Base-by-base conservation (phyloP, 2,888 invertebrate genomes). In the Mamestra brassicae region DNA sequence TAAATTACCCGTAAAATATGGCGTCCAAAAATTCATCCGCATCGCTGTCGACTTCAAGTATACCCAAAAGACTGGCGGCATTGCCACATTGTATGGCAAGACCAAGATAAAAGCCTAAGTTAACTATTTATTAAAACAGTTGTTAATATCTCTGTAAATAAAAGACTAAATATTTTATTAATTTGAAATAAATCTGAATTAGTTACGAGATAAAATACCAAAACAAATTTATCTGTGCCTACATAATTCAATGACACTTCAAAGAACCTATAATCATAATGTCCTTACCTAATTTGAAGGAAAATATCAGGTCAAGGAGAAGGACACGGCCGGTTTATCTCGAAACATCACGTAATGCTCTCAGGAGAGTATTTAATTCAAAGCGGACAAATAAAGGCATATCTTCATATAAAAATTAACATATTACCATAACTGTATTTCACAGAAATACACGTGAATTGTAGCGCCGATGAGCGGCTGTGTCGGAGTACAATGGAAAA, bases 381-480 rank as follows among this genome's bases (percentile, higher is more conserved):
- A 61, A 45, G 42, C 36, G 11, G 34, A 13, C n/a, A 47, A 61
- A 71, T 65, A 67, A 55, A 66, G 50, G n/a, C 36, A 66, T 62
- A 54, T 54, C 13, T 42, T 17, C 17, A 79, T 54, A 54, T 50
- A 60, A 63, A 65, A 79, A 80, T 36, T 8, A 42, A 55, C 15
- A 60, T 52, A 52, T 62, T n/a, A 26, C n/a, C 17, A 7, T 66
- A 52, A 50, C 52, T 61, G 36, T 67, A 55, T 82, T 67, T 71
- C 13, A 55, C 55, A 68, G 13, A 71, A 50, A 67, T 58, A 47
- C 45, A 69, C 52, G 76, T 26, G 45, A 60, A 68, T 63, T 70
- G 13, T 72, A 72, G 58, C 45, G 34, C n/a, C 42, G 71, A 69
- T 83, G 84, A 84, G 57, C 67, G 64, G 34, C 68, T 70, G 38